Percentiles rank a stretch among this genome's conserved stretches.
Conservation (phyloP, 2,797 vertebrate genomes). For the Enteromius argenteus region DNA sequence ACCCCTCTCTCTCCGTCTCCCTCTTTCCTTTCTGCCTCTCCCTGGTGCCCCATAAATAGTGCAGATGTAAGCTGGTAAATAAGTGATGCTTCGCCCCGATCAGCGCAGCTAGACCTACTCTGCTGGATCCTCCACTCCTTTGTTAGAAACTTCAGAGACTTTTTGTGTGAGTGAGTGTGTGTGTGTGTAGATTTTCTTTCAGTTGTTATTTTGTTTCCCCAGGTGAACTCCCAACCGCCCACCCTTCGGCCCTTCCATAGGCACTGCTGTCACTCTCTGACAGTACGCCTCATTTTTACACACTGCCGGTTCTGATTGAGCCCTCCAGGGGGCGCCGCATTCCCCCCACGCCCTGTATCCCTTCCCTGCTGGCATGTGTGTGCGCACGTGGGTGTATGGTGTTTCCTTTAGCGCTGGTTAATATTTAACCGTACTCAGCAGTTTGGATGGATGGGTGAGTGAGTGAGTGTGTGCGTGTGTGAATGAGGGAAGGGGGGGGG, state of each 20-base stretch:
- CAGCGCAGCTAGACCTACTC: slow-evolving; percentile 73
- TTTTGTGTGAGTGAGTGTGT: slow-evolving; percentile 60
- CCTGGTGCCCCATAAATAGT: slow-evolving; percentile 85
- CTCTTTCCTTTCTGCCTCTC: slow-evolving; percentile 75
- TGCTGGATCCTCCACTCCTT: slow-evolving; percentile 73
- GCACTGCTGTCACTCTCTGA: slow-evolving; percentile 68
- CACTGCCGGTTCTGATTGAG: slow-evolving; percentile 70
- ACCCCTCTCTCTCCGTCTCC: slow-evolving; percentile 45
- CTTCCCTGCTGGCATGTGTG: slow-evolving; percentile 57
- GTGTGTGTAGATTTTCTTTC: slow-evolving; percentile 58
- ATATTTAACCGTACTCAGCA: slow-evolving; percentile 77
- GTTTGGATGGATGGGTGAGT: slow-evolving; percentile 58
- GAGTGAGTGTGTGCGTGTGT: slow-evolving; percentile 36
- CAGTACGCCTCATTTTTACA: slow-evolving; percentile 75
- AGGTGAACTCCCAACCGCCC: slow-evolving; percentile 50
- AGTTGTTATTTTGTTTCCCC: slow-evolving; percentile 65
- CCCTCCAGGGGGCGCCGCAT: slow-evolving; percentile 74
- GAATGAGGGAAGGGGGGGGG: slow-evolving; percentile 40
- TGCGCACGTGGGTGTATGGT: slow-evolving; percentile 59
- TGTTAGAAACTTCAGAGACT: slow-evolving; percentile 74
- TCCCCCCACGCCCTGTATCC: slow-evolving; percentile 62
- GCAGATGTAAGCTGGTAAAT: slow-evolving; percentile 86
- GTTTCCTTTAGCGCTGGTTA: slow-evolving; percentile 78
- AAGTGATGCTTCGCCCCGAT: slow-evolving; percentile 85
- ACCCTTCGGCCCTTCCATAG: slow-evolving; percentile 52